Conservation (phyloP, 1,140 invertebrate species). For the Drosophila ohnishii region DNA sequence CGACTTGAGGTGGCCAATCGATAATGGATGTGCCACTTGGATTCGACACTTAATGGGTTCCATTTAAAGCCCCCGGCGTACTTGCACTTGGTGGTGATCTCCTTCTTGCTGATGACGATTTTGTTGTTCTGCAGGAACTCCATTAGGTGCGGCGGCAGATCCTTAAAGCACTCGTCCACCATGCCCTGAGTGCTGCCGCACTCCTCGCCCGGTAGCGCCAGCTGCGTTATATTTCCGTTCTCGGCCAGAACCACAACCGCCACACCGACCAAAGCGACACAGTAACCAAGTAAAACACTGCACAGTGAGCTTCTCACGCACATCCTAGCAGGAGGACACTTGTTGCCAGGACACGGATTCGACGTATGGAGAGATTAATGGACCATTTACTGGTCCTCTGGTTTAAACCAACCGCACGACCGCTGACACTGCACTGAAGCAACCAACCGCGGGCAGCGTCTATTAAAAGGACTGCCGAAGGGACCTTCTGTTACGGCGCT, state of each 20-base stretch:
- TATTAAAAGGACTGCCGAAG: slow-evolving; percentile 41
- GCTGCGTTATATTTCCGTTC: slow-evolving; percentile 26
- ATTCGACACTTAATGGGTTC: slow-evolving; percentile 1
- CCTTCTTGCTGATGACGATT: slow-evolving; percentile 70
- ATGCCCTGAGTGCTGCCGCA: slow-evolving; percentile 75
- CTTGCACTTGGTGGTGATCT: slow-evolving; percentile 77
- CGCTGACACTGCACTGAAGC: slow-evolving; percentile 44
- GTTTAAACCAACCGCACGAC: slow-evolving; percentile 22
- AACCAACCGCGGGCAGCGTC: neutral
- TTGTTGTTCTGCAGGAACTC: slow-evolving; percentile 76
- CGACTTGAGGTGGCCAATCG: slow-evolving; percentile 30
- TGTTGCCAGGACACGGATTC: slow-evolving; percentile 51
- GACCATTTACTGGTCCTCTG: neutral
- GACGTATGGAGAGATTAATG: slow-evolving; percentile 2
- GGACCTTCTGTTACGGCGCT: slow-evolving; percentile 30
- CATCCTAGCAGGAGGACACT: slow-evolving; percentile 47
- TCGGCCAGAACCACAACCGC: slow-evolving; percentile 6
- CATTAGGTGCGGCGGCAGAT: slow-evolving; percentile 76
- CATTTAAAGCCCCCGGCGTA: slow-evolving; percentile 43
- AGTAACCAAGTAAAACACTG: slow-evolving; percentile 25
- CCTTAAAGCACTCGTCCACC: slow-evolving; percentile 80
- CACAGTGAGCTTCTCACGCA: slow-evolving; percentile 26
- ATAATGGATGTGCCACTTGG: slow-evolving; percentile 26
- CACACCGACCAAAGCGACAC: slow-evolving; percentile 20
- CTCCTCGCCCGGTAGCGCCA: slow-evolving; percentile 24